Percentiles rank a stretch among this genome's conserved stretches.
Conservation (phyloP, 1,140 invertebrate genomes). For the Procambarus clarkii region DNA sequence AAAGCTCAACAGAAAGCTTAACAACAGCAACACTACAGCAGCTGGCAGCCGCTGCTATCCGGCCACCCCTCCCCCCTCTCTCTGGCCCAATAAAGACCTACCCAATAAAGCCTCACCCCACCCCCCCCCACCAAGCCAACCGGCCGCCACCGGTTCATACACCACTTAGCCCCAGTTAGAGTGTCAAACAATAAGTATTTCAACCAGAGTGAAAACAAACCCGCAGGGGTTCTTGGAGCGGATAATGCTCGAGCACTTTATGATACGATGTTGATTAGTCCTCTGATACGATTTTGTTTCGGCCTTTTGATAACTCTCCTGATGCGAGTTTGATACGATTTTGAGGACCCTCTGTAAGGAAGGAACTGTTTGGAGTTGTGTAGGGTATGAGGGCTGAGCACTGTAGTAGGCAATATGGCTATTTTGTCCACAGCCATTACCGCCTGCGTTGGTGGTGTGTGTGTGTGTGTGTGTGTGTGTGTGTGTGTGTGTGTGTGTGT, state of each 20-base stretch:
- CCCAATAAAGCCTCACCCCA: not conserved
- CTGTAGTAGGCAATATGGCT: not conserved
- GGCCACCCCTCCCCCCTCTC: not conserved
- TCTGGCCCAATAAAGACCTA: not conserved
- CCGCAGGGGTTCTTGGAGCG: slow-evolving; percentile 15
- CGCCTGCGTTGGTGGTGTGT: not conserved
- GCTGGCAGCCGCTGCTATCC: not conserved
- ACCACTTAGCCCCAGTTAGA: slow-evolving; percentile 35
- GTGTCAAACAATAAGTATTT: slow-evolving; percentile 59
- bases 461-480: too few relatives aligned
- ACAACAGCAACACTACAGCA: too few relatives aligned
- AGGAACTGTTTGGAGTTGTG: slow-evolving; percentile 9
- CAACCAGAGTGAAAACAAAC: slow-evolving; percentile 40
- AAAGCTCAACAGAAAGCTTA: too few relatives aligned
- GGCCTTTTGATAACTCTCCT: slow-evolving; percentile 31
- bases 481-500: too few relatives aligned
- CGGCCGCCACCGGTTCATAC: slow-evolving; percentile 23
- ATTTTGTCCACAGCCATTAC: not conserved
- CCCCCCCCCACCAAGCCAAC: not conserved
- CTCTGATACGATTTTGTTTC: slow-evolving; percentile 45
- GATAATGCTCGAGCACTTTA: slow-evolving; percentile 58
- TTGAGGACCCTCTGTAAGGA: slow-evolving; percentile 21
- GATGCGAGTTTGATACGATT: slow-evolving; percentile 60
- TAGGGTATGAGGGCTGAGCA: not conserved
- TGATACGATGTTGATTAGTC: slow-evolving; percentile 51